phyloP scores from a whole-genome alignment of 1,140 invertebrate species.

The Sitodiplosis mosellana region DNA sequence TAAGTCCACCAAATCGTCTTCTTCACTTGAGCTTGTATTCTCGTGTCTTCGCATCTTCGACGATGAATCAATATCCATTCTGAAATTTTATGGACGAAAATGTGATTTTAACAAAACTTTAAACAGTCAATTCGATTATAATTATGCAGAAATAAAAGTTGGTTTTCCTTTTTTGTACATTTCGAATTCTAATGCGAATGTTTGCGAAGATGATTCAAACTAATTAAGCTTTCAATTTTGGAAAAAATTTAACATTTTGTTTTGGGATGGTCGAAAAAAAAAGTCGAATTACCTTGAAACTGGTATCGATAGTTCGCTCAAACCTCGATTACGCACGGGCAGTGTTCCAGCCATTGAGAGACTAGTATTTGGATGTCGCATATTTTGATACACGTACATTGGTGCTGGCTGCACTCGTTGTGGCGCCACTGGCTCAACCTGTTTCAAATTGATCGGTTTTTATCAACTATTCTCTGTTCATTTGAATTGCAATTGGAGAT shows the following conservation, averaged over 20 bases:
- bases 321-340: constrained; percentile 16
- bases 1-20: constrained; percentile 53
- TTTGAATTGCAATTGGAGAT: no score
- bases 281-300: constrained; percentile 33
- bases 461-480: no score
- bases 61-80: constrained; percentile 24
- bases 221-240: no score
- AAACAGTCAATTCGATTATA: not conserved
- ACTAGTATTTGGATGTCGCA: constrained; percentile 20
- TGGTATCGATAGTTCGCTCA: constrained; percentile 50
- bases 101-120: not conserved
- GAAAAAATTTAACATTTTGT: not conserved
- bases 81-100: constrained; percentile 2
- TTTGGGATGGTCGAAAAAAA: not conserved
- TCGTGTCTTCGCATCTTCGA: constrained; percentile 27
- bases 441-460: no score
- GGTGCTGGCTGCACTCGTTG: constrained; percentile 58
- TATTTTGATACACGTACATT: constrained; percentile 56
- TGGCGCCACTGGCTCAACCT: constrained; percentile 45
- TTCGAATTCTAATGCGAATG: not conserved
- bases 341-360: constrained; percentile 19
- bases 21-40: constrained; percentile 43
- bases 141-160: not conserved
- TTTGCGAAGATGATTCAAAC: not conserved
- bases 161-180: not conserved